phyloP scores from a whole-genome alignment of 2,113 vertebrate genomes.

The Hypocryptadius cinnamomeus region DNA sequence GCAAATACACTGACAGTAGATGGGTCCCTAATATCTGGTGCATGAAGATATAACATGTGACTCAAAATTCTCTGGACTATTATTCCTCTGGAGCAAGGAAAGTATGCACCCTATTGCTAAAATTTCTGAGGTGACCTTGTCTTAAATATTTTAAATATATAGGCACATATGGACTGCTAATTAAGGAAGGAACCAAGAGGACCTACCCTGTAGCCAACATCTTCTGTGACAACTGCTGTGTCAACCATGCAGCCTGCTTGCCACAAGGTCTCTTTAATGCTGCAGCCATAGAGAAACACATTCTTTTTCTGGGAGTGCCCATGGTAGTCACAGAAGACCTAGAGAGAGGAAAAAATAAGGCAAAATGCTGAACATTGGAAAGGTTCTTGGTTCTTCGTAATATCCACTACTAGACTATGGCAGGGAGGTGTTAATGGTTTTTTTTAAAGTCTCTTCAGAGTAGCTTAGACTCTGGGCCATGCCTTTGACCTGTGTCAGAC shows the following conservation, averaged over 20 bases:
- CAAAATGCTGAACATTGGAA: not conserved
- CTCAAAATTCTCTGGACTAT: not conserved
- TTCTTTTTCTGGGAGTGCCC: constrained; percentile 94
- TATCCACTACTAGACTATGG: not conserved
- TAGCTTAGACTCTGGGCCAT: not conserved
- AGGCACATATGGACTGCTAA: fast-evolving
- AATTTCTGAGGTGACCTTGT: not conserved
- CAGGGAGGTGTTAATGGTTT: not conserved
- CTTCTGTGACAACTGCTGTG: constrained; percentile 71
- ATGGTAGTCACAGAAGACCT: constrained; percentile 96
- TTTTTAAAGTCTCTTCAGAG: not conserved
- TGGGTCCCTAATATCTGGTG: not conserved
- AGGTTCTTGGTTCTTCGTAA: not conserved
- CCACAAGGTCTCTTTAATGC: constrained; percentile 90
- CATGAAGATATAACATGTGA: not conserved
- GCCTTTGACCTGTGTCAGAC: not conserved
- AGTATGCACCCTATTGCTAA: not conserved
- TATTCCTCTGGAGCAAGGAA: not conserved
- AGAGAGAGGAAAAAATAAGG: not conserved
- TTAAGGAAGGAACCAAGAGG: not conserved
- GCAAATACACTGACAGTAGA: not conserved
- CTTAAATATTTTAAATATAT: not conserved
- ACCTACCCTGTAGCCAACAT: constrained; percentile 84
- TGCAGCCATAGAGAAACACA: constrained; percentile 90
- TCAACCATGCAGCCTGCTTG: constrained; percentile 75